Evolutionary conservation across 2,888 invertebrate species (phyloP).

Genomic region (Thereva nobilitata): DNA sequence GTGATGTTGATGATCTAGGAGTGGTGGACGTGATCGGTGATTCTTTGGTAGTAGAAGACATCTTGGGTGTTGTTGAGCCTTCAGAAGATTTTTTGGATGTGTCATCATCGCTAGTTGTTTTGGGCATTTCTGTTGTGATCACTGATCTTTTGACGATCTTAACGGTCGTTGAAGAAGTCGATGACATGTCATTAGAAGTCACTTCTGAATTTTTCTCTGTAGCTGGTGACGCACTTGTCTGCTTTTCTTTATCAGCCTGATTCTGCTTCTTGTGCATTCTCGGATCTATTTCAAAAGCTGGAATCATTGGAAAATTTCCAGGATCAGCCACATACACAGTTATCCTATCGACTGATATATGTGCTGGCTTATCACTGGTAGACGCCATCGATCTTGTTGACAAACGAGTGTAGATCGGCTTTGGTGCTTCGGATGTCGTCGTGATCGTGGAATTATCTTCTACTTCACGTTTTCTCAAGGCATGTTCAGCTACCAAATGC

Average conservation of each 20-base stretch:
- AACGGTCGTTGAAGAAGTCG: no score
- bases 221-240: not conserved
- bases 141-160: no score
- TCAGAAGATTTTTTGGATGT: no score
- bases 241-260: not conserved
- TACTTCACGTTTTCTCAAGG: no score
- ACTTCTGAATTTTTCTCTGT: not conserved
- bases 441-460: no score
- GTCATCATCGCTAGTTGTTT: no score
- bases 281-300: conserved; percentile 27
- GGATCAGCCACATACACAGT: conserved; percentile 41
- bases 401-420: not conserved
- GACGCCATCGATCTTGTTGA: conserved; percentile 41
- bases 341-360: conserved; percentile 53
- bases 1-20: no score
- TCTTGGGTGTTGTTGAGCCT: no score
- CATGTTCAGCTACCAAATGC: no score
- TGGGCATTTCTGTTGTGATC: no score
- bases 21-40: no score
- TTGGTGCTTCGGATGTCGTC: not conserved
- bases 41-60: no score
- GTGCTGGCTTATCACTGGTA: conserved; percentile 46
- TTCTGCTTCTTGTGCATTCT: conserved; percentile 6
- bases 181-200: not conserved
- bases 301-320: conserved; percentile 36